These are phyloP conservation scores for Pseudorasbora parva DNA, from an alignment of 2,113 vertebrate species.

Conservation along the genomic window DNA sequence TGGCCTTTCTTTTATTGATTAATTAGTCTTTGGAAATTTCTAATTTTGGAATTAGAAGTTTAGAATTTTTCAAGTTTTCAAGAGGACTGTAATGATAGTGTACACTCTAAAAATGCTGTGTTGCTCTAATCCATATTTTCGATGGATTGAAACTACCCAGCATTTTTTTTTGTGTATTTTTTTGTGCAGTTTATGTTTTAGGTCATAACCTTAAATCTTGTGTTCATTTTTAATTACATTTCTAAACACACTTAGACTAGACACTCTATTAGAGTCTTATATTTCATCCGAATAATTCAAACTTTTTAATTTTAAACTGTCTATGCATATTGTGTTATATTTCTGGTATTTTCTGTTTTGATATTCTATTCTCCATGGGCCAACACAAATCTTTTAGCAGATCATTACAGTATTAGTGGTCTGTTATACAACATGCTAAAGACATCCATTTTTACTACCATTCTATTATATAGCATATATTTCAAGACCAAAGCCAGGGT, in stretches of 20 bases:
- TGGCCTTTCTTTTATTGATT: background rate
- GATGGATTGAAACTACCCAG: too few relatives aligned
- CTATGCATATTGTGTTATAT: background rate
- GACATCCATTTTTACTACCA: background rate
- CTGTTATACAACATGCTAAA: background rate
- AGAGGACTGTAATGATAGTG: background rate
- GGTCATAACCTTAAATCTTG: background rate
- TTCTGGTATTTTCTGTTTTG: background rate
- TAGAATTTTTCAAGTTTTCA: background rate
- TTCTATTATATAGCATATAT: background rate
- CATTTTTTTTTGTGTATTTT: too few relatives aligned
- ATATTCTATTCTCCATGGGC: background rate
- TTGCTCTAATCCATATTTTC: too few relatives aligned
- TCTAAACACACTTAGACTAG: background rate
- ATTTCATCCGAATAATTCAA: background rate
- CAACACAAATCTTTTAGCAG: slow-evolving; percentile 2
- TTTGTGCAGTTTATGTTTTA: background rate
- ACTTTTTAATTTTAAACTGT: background rate
- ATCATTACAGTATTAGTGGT: background rate
- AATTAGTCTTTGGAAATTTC: background rate
- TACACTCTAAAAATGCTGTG: too few relatives aligned
- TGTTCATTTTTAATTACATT: background rate
- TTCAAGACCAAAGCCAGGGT: background rate
- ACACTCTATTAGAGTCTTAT: background rate
- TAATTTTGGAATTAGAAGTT: background rate